phyloP scores from a whole-genome alignment of 2,113 vertebrate species.

The Nematolebias whitei region DNA sequence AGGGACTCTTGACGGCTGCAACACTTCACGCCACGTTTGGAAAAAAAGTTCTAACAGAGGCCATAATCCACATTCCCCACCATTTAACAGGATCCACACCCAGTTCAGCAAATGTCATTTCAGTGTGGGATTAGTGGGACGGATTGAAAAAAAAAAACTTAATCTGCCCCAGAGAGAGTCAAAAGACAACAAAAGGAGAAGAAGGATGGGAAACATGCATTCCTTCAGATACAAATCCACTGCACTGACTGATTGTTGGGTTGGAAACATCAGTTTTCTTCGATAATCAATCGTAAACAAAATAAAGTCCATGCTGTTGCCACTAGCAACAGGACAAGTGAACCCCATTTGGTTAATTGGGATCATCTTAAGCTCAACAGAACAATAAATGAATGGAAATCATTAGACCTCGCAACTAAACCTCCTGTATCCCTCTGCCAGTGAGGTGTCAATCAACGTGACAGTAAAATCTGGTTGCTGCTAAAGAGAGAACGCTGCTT shows the following conservation, averaged over 20 bases:
- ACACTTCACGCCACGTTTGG: constrained; percentile 24
- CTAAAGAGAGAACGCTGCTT: not conserved
- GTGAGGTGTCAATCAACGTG: not conserved
- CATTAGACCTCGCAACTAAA: not conserved
- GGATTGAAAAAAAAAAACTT: constrained; percentile 46
- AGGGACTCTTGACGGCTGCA: constrained; percentile 36
- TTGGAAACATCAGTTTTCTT: constrained; percentile 61
- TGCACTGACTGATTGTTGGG: too few relatives aligned
- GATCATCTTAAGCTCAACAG: constrained; percentile 33
- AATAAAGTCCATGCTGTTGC: constrained; percentile 76
- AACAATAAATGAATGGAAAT: constrained; percentile 14
- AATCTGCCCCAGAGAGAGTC: constrained; percentile 55
- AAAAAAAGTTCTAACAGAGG: constrained; percentile 2
- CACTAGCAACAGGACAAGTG: constrained; percentile 81
- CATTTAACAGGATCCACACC: constrained; percentile 37
- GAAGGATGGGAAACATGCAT: constrained; percentile 27
- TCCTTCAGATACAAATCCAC: constrained; percentile 51
- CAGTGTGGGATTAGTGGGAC: constrained; percentile 52
- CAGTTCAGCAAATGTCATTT: constrained; percentile 44
- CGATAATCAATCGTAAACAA: constrained; percentile 76
- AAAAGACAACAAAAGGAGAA: constrained; percentile 16
- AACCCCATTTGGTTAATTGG: constrained; percentile 25
- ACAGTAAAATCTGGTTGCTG: not conserved
- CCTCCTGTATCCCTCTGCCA: constrained; percentile 1
- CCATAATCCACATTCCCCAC: constrained; percentile 45